A percentile compares a stretch with the other conserved stretches of the same genome.
These are phyloP conservation scores for Leucozona laternaria DNA, from an alignment of 2,888 invertebrate genomes.

Conservation along the genomic window DNA sequence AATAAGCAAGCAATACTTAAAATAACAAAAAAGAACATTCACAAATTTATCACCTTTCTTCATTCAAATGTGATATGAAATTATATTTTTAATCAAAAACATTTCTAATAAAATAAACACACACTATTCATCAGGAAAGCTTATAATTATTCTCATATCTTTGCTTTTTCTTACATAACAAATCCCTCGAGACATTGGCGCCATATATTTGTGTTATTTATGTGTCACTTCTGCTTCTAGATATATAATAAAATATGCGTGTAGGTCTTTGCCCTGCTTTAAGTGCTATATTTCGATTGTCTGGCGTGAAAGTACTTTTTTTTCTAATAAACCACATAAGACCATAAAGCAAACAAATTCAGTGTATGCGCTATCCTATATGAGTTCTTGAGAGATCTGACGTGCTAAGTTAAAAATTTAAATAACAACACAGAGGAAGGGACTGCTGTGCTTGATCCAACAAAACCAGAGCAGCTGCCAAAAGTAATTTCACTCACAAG, in stretches of 20 bases:
- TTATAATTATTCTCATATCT: slow-evolving; percentile 59
- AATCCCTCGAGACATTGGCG: slow-evolving; percentile 71
- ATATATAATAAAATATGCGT: slow-evolving; percentile 19
- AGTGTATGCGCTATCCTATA: slow-evolving; percentile 32
- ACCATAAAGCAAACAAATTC: slow-evolving; percentile 27
- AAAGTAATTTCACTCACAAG: slow-evolving; percentile 62
- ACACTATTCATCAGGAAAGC: slow-evolving; percentile 55
- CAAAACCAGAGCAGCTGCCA: slow-evolving; percentile 64
- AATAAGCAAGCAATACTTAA: slow-evolving; percentile 7
- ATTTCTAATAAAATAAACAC: slow-evolving; percentile 30
- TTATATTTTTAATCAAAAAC: slow-evolving; percentile 51
- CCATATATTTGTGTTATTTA: slow-evolving; percentile 65
- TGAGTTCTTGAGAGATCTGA: slow-evolving; percentile 34
- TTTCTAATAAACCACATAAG: slow-evolving; percentile 16
- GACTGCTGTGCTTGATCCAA: slow-evolving; percentile 37
- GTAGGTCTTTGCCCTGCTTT: slow-evolving; percentile 65
- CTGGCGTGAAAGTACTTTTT: slow-evolving; percentile 36
- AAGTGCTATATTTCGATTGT: slow-evolving; percentile 55
- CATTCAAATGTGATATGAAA: slow-evolving; percentile 48
- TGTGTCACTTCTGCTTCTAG: slow-evolving; percentile 55
- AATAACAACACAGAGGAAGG: slow-evolving; percentile 19
- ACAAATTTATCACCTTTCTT: slow-evolving; percentile 30
- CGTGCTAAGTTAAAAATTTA: slow-evolving; percentile 50
- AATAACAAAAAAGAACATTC: neutral
- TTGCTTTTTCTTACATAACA: slow-evolving; percentile 45